A percentile compares a stretch with the other conserved stretches of the same genome.
Conservation (phyloP, 2,113 vertebrate genomes). For the Castor canadensis region DNA sequence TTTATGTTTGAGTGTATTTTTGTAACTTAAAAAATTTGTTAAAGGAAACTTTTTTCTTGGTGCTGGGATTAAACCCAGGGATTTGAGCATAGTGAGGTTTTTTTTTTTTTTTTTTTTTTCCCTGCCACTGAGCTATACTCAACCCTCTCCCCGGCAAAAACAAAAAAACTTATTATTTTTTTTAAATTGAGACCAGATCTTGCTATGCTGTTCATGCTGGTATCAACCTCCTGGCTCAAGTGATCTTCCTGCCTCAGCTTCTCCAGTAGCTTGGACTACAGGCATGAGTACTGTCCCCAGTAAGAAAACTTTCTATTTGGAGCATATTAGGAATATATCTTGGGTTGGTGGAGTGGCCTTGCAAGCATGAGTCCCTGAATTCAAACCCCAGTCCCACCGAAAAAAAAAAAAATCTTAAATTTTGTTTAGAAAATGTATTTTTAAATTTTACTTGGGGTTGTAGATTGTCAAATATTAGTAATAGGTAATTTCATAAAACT, state of each 20-base stretch:
- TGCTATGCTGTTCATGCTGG: background rate
- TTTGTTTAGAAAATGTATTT: background rate
- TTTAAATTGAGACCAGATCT: background rate
- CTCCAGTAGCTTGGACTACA: background rate
- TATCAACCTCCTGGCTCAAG: background rate
- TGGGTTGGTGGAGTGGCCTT: too few relatives aligned
- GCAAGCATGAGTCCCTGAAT: too few relatives aligned
- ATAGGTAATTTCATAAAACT: conserved; percentile 15
- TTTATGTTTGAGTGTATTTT: conserved; percentile 25
- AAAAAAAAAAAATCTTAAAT: too few relatives aligned
- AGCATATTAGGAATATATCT: conserved; percentile 38
- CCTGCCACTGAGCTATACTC: background rate
- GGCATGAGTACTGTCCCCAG: background rate
- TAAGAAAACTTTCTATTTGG: conserved; percentile 14
- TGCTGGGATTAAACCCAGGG: background rate
- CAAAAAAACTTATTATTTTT: background rate
- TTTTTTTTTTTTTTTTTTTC: too few relatives aligned
- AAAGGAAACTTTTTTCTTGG: background rate
- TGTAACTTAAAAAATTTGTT: background rate
- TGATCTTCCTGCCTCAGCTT: background rate
- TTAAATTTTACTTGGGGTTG: background rate
- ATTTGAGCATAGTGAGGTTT: background rate
- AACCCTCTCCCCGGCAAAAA: background rate
- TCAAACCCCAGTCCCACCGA: too few relatives aligned
- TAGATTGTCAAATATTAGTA: conserved; percentile 29